Evolutionary conservation across 2,797 vertebrate genomes (phyloP).

Genomic region (Hippoglossus hippoglossus): DNA sequence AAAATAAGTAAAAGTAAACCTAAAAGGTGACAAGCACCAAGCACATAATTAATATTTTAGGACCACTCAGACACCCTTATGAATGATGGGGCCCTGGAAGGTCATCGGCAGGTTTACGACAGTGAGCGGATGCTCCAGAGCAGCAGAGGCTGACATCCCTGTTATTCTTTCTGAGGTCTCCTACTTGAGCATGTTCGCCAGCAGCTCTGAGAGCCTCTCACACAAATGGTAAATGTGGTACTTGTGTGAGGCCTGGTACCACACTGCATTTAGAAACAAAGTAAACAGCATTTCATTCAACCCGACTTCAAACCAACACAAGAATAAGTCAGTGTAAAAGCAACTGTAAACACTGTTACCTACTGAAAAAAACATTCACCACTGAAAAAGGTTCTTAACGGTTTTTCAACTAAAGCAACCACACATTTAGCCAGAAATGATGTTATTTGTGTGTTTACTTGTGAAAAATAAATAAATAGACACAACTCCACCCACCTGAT

Average conservation of each 20-base stretch:
- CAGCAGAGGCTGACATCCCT: neutral
- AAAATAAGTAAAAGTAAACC: too few relatives aligned
- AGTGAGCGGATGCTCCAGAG: neutral
- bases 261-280: constrained; percentile 10
- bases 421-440: neutral
- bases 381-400: neutral
- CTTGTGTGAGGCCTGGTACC: constrained; percentile 4
- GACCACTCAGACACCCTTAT: neutral
- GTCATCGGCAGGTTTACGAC: neutral
- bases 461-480: neutral
- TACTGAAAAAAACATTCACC: neutral
- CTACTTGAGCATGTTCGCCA: constrained; percentile 13
- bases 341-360: neutral
- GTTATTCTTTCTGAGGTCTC: constrained; percentile 15
- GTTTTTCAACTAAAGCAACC: neutral
- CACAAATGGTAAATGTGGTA: constrained; percentile 1
- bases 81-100: neutral
- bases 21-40: too few relatives aligned
- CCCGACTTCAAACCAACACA: constrained; percentile 29
- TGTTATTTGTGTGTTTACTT: neutral
- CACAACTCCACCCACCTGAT: neutral
- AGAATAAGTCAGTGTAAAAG: neutral
- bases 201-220: neutral
- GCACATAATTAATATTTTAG: too few relatives aligned
- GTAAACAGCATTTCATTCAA: constrained; percentile 19